Evolutionary conservation across 2,113 vertebrate genomes (phyloP).

Genomic region (Anolis carolinensis): DNA sequence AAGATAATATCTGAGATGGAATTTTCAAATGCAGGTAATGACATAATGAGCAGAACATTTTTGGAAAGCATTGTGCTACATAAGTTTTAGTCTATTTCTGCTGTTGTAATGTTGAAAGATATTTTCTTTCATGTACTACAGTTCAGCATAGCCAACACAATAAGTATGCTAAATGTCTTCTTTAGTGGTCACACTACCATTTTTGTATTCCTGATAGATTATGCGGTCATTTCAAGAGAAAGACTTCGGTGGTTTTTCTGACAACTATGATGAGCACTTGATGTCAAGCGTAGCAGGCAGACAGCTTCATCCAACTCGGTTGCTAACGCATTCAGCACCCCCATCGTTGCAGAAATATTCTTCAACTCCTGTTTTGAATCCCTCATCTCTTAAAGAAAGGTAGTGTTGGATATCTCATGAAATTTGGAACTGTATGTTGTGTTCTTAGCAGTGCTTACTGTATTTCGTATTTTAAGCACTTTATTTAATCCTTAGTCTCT

Average conservation of each 20-base stretch:
- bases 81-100: not conserved
- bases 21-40: not conserved
- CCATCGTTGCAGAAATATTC: slow-evolving; percentile 66
- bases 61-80: not conserved
- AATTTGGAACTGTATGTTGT: not conserved
- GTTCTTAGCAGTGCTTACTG: not conserved
- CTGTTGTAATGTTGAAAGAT: not conserved
- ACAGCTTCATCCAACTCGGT: slow-evolving; percentile 51
- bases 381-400: slow-evolving; percentile 88
- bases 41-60: not conserved
- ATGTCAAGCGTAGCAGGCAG: slow-evolving; percentile 48
- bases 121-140: not conserved
- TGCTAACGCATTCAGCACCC: slow-evolving; percentile 62
- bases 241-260: slow-evolving; percentile 64
- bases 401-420: slow-evolving; percentile 57
- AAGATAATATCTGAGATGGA: not conserved
- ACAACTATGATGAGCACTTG: slow-evolving; percentile 57
- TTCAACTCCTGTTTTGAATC: slow-evolving; percentile 76
- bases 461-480: not conserved
- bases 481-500: not conserved
- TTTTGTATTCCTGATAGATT: slow-evolving; percentile 68
- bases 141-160: not conserved
- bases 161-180: not conserved
- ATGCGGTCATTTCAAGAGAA: slow-evolving; percentile 59
- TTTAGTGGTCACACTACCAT: not conserved